Evolutionary conservation across 2,113 vertebrate species (phyloP), one percentile per base, ranked within the genome.

Genomic region (Pteronura brasiliensis): DNA sequence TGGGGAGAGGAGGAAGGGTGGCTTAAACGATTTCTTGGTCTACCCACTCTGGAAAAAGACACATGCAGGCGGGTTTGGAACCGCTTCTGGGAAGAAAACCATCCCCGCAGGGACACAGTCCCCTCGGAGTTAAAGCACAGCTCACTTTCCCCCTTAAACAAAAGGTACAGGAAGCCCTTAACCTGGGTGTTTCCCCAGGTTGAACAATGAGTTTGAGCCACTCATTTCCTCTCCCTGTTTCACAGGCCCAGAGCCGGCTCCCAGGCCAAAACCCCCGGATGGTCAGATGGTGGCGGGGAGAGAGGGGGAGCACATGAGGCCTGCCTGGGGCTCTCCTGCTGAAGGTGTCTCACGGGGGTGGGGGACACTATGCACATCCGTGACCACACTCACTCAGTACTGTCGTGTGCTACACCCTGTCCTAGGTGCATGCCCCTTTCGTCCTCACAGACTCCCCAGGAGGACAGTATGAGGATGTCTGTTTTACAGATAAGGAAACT

Each of bases 141-240:
- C 82, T 72, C 71, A 52, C 79, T 83, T 80, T 71, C 52, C 21
- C 49, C 39, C 67, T 71, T 44, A 23, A 77, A 88, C 61, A 84
- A 74, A 85, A 83, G 69, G 21, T 4, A 49, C 92, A 83, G 94
- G 90, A 97, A 96, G 84, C 91, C n/a, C 74, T 97, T 57, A 44
- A 36, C 6, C 0, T 0, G 8, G 42, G 39, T 0, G 23, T 6
- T 1, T 36, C 63, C 67, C 29, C 25, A 29, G 34, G 14, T 21
- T 5, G 39, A 80, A 72, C 88, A 95, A 83, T 39, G 36, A 25
- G 1, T 15, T 69, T 11, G 47, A 76, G 82, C 29, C 71, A 25
- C 80, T 31, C 76, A 88, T 81, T 82, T 77, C 97, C 88, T 77
- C 6, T 23, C 79, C 74, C 79, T 81, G 55, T 14, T 23, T 36